Base-by-base conservation (phyloP, 2,113 vertebrate genomes). In the Callipepla californica region DNA sequence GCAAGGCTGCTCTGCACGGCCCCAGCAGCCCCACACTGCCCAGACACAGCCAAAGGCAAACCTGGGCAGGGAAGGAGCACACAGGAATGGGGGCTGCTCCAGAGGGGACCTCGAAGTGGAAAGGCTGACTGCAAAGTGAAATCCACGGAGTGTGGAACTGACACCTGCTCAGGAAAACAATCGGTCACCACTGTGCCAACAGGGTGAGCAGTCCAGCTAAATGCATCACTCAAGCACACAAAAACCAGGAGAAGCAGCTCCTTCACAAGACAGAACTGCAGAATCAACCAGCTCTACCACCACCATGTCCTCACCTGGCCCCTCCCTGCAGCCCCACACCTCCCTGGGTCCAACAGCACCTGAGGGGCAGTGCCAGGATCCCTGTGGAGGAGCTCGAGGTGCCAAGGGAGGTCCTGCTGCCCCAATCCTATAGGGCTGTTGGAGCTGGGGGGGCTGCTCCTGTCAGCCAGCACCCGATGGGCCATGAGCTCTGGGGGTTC, bases 401-500 rank as follows among this genome's bases (percentile, higher is more conserved):
- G 32, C 61, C 25, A 25, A 23, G 59, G 10, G 38, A 38, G 59
- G 36, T 62, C 59, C 36, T 25, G 55, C 30, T 32, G 53, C n/a
- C 14, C 13, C 34, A 38, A 14, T 9, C 23, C 59, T 36, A 15
- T 36, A 18, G n/a, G 61, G 61, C 55, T 19, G 32, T 11, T 11
- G 11, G 18, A 7, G 32, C 53, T 32, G 53, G 19, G 48, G 13
- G 40, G 15, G 40, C 19, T 44, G 76, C 10, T 42, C 25, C 25
- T 48, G 9, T 7, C 14, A 10, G 73, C 36, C 53, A 55, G 53
- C 11, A 6, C 17, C 51, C 13, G 44, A 68, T 9, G 32, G 59
- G 95, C 92, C 80, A 34, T 9, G 93, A 92, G 95, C 89, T 93
- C 93, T 86, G 77, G 91, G 90, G 83, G 90, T 83, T 83, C 95